phyloP scores from a whole-genome alignment of 1,140 invertebrate species.

The Hylyphantes graminicola region DNA sequence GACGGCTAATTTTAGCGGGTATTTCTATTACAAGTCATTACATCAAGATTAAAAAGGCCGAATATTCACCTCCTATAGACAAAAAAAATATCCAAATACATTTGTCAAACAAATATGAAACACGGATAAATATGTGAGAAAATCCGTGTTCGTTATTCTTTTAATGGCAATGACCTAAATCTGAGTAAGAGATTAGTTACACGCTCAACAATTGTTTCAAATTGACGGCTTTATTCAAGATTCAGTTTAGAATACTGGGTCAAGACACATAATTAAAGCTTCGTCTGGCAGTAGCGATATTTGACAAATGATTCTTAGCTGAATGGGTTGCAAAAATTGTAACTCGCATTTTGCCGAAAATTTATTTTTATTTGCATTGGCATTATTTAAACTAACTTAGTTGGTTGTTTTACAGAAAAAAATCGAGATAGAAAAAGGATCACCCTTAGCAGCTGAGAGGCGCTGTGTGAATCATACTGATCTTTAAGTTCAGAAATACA shows the following conservation, averaged over 20 bases:
- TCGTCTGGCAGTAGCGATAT: slow-evolving; percentile 17
- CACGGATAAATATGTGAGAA: slow-evolving; percentile 32
- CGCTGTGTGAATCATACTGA: too few species aligned
- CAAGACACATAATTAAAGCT: slow-evolving; percentile 41
- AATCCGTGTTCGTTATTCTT: slow-evolving; percentile 21
- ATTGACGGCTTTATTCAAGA: slow-evolving; percentile 37
- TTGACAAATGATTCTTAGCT: slow-evolving; percentile 26
- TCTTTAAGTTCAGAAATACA: too few species aligned
- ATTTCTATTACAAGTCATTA: too few species aligned
- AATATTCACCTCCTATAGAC: not conserved
- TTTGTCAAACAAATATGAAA: slow-evolving; percentile 18
- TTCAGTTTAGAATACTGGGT: slow-evolving; percentile 31
- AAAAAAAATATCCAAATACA: not conserved
- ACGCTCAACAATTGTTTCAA: slow-evolving; percentile 31
- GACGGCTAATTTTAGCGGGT: too few species aligned
- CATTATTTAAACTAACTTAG: too few species aligned
- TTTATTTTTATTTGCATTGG: too few species aligned
- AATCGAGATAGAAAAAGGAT: too few species aligned
- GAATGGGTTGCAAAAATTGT: too few species aligned
- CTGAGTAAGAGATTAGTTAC: slow-evolving; percentile 3
- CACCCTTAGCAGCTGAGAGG: too few species aligned
- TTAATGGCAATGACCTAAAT: slow-evolving; percentile 44
- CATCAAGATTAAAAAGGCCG: not conserved
- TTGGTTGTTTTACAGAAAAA: too few species aligned
- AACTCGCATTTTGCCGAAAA: too few species aligned